Conservation (phyloP, 2,113 vertebrate genomes). For the Anser cygnoides region DNA sequence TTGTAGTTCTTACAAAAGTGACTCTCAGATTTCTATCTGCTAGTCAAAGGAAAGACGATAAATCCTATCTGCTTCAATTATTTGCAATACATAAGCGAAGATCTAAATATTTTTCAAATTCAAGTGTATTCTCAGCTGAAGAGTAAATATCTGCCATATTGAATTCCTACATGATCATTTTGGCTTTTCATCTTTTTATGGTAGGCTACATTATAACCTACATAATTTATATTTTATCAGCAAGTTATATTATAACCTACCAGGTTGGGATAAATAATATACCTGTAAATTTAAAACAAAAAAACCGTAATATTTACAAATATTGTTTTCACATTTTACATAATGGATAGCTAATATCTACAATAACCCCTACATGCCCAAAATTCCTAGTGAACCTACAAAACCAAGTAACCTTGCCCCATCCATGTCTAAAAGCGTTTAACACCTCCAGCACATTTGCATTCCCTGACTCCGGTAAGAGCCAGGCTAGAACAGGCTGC, state of each 20-base stretch:
- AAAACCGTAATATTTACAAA: background rate
- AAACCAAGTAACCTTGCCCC: background rate
- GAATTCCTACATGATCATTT: background rate
- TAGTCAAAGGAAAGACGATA: background rate
- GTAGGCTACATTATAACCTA: background rate
- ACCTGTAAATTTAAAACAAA: background rate
- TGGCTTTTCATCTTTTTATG: background rate
- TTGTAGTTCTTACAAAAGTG: background rate
- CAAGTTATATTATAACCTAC: background rate
- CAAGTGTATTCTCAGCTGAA: background rate
- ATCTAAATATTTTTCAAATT: background rate
- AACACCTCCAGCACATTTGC: background rate
- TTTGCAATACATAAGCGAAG: background rate
- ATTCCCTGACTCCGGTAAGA: background rate
- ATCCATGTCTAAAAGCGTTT: fast-evolving
- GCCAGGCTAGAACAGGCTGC: background rate
- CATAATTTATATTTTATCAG: background rate
- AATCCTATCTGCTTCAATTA: background rate
- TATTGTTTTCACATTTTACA: background rate
- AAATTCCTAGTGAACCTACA: background rate
- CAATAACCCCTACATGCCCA: background rate
- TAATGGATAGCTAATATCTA: background rate
- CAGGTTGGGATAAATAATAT: background rate
- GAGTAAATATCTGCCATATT: background rate
- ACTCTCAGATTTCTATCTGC: background rate